These are phyloP conservation scores for Eutolmus rufibarbis DNA, from an alignment of 2,888 invertebrate species.

Conservation along the genomic window DNA sequence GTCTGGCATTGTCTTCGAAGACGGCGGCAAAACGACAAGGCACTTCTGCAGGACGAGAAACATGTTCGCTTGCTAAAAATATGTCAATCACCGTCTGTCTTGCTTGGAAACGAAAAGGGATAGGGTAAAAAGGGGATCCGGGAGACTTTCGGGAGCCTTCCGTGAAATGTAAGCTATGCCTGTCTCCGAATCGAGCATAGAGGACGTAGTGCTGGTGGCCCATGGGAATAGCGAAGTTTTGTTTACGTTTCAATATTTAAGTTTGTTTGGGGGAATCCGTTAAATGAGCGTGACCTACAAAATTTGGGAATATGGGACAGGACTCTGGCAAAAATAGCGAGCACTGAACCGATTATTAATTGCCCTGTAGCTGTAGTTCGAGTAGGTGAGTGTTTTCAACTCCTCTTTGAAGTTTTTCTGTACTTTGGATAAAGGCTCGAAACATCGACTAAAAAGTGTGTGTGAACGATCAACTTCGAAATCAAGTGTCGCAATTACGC, in stretches of 20 bases:
- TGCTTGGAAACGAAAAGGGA: background rate
- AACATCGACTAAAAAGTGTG: background rate
- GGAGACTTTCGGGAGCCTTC: slow-evolving; percentile 10
- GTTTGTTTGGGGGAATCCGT: background rate
- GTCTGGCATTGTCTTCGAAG: background rate
- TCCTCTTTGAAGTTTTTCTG: background rate
- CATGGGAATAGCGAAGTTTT: background rate
- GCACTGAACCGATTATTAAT: background rate
- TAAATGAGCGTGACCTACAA: slow-evolving; percentile 27
- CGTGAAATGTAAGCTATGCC: background rate
- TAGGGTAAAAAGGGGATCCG: background rate
- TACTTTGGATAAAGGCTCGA: background rate
- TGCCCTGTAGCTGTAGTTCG: background rate
- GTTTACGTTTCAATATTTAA: slow-evolving; percentile 8
- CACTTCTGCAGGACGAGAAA: background rate
- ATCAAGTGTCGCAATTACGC: background rate
- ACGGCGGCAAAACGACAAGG: background rate
- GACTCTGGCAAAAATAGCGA: slow-evolving; percentile 15
- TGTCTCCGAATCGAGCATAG: background rate
- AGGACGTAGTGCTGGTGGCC: background rate
- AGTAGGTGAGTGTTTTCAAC: slow-evolving; percentile 11
- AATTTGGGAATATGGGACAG: slow-evolving; percentile 11
- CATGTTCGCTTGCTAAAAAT: slow-evolving; percentile 22
- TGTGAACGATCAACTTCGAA: background rate
- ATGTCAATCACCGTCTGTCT: slow-evolving; percentile 40